A percentile compares a stretch with the other conserved stretches of the same genome.
phyloP scores from a whole-genome alignment of 2,113 vertebrate species.

The Melanostigma gelatinosum region DNA sequence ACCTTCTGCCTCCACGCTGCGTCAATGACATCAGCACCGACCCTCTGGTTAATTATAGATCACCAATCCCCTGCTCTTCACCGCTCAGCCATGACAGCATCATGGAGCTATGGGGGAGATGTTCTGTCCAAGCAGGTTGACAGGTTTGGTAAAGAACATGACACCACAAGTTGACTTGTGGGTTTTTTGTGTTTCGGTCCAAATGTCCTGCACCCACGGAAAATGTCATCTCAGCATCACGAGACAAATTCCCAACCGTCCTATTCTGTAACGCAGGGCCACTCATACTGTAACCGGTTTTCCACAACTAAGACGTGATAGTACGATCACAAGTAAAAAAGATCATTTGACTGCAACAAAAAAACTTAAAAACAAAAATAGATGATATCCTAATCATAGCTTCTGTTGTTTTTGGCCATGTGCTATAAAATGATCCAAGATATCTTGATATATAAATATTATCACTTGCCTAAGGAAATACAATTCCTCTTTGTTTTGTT shows the following conservation, averaged over 20 bases:
- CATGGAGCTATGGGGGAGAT: constrained; percentile 39
- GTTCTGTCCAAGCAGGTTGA: constrained; percentile 39
- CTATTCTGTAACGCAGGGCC: not conserved
- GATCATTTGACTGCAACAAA: too few species aligned
- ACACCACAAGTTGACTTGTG: constrained; percentile 18
- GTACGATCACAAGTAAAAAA: not conserved
- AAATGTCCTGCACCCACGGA: not conserved
- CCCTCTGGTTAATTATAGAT: constrained; percentile 98
- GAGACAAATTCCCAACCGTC: not conserved
- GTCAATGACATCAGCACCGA: constrained; percentile 99
- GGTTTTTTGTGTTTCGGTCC: not conserved
- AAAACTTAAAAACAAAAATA: not conserved
- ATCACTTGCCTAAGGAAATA: not conserved
- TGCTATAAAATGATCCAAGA: not conserved
- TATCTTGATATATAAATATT: not conserved
- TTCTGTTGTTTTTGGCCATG: not conserved
- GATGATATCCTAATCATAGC: not conserved
- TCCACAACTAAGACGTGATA: not conserved
- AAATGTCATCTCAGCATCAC: not conserved
- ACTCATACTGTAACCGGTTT: not conserved
- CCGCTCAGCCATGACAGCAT: constrained; percentile 51
- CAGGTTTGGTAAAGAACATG: constrained; percentile 43
- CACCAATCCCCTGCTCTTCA: constrained; percentile 67
- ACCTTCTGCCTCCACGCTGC: constrained; percentile 95
- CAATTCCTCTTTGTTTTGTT: not conserved